Evolutionary conservation across 1,140 invertebrate species (phyloP), one percentile per base, ranked within the genome.

Genomic region (Lordiphosa stackelbergi): DNA sequence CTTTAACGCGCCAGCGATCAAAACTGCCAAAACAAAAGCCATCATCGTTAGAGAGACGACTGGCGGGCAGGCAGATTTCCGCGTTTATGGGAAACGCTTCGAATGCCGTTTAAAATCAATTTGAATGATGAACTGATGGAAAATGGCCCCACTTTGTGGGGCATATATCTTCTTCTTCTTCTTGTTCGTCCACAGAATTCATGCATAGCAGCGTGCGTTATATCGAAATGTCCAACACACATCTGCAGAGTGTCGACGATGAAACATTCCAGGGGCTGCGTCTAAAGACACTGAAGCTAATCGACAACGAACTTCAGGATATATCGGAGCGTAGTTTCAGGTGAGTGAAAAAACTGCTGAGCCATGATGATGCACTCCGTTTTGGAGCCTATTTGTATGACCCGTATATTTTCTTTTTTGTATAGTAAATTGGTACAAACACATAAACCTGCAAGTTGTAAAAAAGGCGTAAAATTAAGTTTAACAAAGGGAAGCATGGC

Each of bases 171-270:
- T 45, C 34, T 58, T 31, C 41, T 41, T 45, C 57, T 59, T 13
- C 19, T 19, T 19, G 3, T 19, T 19, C 19, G 19, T 42, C 65
- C 78, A 7, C 83, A 90, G 89, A 89, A 38, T 86, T 90, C 46
- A 86, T 88, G 16, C 85, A 87, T 36, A 88, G 88, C 53, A 85
- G 86, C 22, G 83, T 90, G 28, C 81, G 87, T 4, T 89, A 90
- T 59, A 86, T 91, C 68, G 90, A 91, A 69, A 88, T 91, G 69
- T 87, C 90, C 9, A 88, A 84, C 52, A 88, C 89, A 24, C 89
- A 89, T 49, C 63, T 91, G 46, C 88, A 90, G 51, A 88, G 86
- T 40, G 78, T 91, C 28, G 88, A 89, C 42, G 87, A 88, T 62
- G 87, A 89, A 53, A 88, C 88, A 31, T 88, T 91, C 56, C 87